A percentile compares a stretch with the other conserved stretches of the same genome.
Evolutionary conservation across 2,797 vertebrate species (phyloP).

Genomic region (Allobates femoralis): DNA sequence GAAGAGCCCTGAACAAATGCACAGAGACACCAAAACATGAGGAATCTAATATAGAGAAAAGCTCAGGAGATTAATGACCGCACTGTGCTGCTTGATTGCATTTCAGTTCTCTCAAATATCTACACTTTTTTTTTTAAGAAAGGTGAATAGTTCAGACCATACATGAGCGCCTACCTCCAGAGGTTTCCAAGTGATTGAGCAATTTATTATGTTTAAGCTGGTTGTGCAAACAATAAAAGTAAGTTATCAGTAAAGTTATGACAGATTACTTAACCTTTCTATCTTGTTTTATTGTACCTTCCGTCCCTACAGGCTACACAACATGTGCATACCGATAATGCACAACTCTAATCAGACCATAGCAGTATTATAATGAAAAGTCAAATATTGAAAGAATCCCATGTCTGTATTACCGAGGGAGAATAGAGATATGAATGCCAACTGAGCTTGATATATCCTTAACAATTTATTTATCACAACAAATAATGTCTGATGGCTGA

Average conservation of each 20-base stretch:
- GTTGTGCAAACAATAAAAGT: constrained; percentile 46
- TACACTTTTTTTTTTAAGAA: constrained; percentile 11
- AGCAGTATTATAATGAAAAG: not conserved
- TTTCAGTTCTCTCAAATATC: constrained; percentile 43
- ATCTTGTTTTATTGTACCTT: constrained; percentile 21
- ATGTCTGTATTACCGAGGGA: not conserved
- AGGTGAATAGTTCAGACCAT: constrained; percentile 59
- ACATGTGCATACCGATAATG: not conserved
- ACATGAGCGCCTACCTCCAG: constrained; percentile 35
- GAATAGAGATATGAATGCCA: not conserved
- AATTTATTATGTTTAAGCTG: constrained; percentile 56
- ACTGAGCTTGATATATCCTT: not conserved
- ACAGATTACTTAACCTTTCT: constrained; percentile 40
- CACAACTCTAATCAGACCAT: not conserved
- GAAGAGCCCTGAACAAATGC: constrained; percentile 17
- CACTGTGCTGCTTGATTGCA: constrained; percentile 4
- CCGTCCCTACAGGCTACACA: not conserved
- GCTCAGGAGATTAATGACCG: constrained; percentile 45
- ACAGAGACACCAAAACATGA: constrained; percentile 28
- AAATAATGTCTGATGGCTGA: too few species aligned
- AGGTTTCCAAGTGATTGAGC: constrained; percentile 30
- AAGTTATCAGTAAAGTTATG: constrained; percentile 38
- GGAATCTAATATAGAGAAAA: constrained; percentile 8
- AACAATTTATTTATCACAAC: too few species aligned
- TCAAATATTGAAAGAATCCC: not conserved